These are phyloP conservation scores for Entomobrya multifasciata DNA, from an alignment of 2,888 invertebrate genomes.

Conservation along the genomic window DNA sequence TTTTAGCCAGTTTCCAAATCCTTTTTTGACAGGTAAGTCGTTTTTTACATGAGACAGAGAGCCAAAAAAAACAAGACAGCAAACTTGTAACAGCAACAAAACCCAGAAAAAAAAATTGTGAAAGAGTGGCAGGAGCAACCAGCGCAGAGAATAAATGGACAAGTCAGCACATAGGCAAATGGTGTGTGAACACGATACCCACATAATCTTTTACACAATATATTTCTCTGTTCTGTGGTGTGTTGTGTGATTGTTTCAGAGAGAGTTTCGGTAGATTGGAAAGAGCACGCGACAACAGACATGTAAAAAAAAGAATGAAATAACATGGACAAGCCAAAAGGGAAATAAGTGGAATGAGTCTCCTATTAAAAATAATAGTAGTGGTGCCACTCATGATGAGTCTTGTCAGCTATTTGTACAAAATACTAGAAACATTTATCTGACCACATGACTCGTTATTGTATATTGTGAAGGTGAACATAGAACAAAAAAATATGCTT, in stretches of 20 bases:
- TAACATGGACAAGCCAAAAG: slow-evolving; percentile 36
- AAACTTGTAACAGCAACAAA: slow-evolving; percentile 8
- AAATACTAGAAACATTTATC: too few relatives aligned
- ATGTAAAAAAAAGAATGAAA: slow-evolving; percentile 12
- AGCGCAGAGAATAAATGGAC: slow-evolving; percentile 74
- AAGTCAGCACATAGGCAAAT: slow-evolving; percentile 77
- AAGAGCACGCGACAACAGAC: slow-evolving; percentile 70
- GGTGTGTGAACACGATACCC: slow-evolving; percentile 80
- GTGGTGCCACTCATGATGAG: slow-evolving; percentile 38
- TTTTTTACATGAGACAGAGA: too few relatives aligned
- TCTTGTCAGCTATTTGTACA: slow-evolving; percentile 31
- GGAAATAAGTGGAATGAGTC: slow-evolving; percentile 69
- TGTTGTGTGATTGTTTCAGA: too few relatives aligned
- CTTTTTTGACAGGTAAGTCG: too few relatives aligned
- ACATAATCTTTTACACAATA: slow-evolving; percentile 38
- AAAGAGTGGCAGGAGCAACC: background rate
- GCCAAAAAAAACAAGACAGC: slow-evolving; percentile 7
- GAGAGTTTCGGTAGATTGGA: slow-evolving; percentile 53
- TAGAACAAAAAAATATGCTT: too few relatives aligned
- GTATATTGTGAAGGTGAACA: slow-evolving; percentile 26
- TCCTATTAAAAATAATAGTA: slow-evolving; percentile 62
- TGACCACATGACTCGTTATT: slow-evolving; percentile 51
- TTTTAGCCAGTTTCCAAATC: too few relatives aligned
- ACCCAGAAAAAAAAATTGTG: background rate
- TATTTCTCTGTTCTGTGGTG: slow-evolving; percentile 6